Conservation (phyloP, 2,797 vertebrate species). For the Caiman crocodilus region DNA sequence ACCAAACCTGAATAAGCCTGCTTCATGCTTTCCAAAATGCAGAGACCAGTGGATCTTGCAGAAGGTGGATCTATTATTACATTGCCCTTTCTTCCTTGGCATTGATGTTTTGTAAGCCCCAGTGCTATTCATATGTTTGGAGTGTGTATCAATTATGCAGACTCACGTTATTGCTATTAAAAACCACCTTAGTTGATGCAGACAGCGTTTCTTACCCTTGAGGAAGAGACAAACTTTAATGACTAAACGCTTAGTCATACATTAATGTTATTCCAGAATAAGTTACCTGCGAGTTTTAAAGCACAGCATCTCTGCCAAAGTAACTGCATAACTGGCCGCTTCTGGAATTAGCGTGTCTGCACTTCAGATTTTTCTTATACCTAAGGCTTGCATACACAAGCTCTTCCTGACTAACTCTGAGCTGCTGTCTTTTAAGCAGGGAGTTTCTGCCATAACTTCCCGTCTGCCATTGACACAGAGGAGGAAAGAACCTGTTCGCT, state of each 20-base stretch:
- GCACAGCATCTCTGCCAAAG: neutral
- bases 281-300: too few species aligned
- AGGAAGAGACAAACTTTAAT: fast-evolving
- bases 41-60: neutral
- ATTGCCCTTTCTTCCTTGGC: neutral
- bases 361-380: neutral
- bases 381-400: fast-evolving
- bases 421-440: fast-evolving
- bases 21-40: neutral
- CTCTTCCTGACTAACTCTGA: neutral
- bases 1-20: neutral
- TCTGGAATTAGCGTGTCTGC: fast-evolving
- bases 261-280: too few species aligned
- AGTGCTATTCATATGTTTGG: neutral
- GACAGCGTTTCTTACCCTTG: neutral
- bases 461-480: neutral
- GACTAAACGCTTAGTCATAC: neutral
- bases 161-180: neutral
- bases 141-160: neutral
- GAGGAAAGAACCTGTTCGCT: neutral
- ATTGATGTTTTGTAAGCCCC: too few species aligned
- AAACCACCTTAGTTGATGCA: neutral
- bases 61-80: fast-evolving
- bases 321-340: fast-evolving
- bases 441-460: neutral